Evolutionary conservation across 2,113 vertebrate genomes (phyloP).

Genomic region (Guaruba guarouba): DNA sequence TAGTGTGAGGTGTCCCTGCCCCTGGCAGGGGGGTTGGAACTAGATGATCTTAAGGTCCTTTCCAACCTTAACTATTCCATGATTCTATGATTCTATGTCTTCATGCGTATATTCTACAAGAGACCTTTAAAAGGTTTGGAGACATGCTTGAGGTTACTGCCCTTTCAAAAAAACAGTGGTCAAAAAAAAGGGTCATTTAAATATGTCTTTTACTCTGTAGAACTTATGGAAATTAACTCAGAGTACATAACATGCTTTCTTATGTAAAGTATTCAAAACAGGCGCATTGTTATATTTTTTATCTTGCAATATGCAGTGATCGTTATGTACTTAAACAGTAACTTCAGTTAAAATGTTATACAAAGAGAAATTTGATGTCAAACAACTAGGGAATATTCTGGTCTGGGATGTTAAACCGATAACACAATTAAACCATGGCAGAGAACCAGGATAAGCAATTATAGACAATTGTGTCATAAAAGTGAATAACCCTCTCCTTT

Average conservation of each 20-base stretch:
- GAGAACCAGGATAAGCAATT: background rate
- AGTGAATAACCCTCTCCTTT: background rate
- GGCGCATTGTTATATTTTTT: background rate
- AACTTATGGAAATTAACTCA: background rate
- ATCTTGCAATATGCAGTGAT: background rate
- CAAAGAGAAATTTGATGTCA: background rate
- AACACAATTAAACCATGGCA: background rate
- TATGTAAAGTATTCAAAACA: background rate
- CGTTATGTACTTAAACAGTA: background rate
- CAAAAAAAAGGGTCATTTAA: background rate
- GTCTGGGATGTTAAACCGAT: background rate
- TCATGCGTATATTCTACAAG: background rate
- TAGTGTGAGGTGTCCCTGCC: no score
- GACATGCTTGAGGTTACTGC: background rate
- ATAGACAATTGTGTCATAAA: background rate
- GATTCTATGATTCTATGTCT: background rate
- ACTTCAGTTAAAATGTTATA: constrained; percentile 12
- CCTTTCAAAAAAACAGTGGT: background rate
- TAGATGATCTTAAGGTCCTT: no score
- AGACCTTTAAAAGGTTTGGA: background rate
- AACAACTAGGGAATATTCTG: background rate
- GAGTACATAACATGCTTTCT: background rate
- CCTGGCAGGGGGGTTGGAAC: no score
- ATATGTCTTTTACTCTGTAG: background rate
- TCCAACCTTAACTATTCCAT: no score